Conservation (phyloP, 2,797 vertebrate species). For the Bovichtus diacanthus region DNA sequence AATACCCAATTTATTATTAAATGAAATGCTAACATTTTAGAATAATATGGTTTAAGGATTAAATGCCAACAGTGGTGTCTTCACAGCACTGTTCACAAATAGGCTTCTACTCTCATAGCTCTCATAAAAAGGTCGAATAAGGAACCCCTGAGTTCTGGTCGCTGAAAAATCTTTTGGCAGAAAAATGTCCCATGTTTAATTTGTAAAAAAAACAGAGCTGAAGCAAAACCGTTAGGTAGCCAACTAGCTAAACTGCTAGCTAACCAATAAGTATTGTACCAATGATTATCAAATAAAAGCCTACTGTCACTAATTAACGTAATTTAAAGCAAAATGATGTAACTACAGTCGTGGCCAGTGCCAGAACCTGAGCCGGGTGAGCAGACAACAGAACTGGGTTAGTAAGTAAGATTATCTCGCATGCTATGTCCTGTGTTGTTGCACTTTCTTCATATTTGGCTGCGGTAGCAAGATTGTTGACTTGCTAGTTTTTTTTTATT, state of each 20-base stretch:
- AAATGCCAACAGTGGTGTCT: constrained; percentile 17
- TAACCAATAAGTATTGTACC: neutral
- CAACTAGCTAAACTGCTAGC: neutral
- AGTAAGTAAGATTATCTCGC: no score
- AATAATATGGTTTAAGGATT: constrained; percentile 45
- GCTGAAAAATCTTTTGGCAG: neutral
- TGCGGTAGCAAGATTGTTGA: no score
- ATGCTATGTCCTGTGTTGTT: no score
- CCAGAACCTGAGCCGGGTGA: no score
- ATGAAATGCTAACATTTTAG: constrained; percentile 51
- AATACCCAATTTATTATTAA: constrained; percentile 51
- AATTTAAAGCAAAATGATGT: no score
- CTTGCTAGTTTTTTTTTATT: no score
- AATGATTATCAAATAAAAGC: neutral
- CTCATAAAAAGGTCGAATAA: neutral
- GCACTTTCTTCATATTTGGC: no score
- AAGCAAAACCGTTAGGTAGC: neutral
- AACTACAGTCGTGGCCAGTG: no score
- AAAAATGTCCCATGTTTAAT: neutral
- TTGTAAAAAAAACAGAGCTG: neutral
- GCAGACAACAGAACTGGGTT: no score
- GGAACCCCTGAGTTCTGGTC: neutral
- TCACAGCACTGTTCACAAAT: constrained; percentile 12
- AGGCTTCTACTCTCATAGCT: neutral
- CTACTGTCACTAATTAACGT: neutral